Conservation (phyloP, 2,113 vertebrate genomes). For the Microcebus griseorufus region DNA sequence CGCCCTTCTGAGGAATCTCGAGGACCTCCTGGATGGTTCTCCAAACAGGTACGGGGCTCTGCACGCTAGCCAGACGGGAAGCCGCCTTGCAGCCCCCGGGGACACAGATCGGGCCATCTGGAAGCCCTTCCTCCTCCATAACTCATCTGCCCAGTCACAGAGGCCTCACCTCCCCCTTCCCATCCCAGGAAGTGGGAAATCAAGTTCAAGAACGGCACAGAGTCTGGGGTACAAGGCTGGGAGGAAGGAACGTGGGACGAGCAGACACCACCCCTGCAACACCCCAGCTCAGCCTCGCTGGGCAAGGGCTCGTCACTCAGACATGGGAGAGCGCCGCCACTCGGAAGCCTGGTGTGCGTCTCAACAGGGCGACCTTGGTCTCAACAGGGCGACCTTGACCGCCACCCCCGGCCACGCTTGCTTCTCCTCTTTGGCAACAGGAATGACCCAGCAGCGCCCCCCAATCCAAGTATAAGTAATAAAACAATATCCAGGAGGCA, state of each 20-base stretch:
- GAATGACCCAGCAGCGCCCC: not conserved
- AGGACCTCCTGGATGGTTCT: not conserved
- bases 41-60: not conserved
- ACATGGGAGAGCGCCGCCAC: rapidly evolving
- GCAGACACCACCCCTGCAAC: not conserved
- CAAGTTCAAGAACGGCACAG: not conserved
- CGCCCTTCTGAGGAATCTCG: not conserved
- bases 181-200: not conserved
- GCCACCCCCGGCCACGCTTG: not conserved
- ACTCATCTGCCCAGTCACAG: not conserved
- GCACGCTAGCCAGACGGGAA: too few species aligned
- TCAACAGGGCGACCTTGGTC: too few species aligned
- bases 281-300: not conserved
- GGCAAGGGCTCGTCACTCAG: not conserved
- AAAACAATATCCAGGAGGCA: not conserved
- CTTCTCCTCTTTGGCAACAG: not conserved
- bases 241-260: rapidly evolving
- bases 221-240: not conserved
- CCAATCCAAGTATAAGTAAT: rapidly evolving
- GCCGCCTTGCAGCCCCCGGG: not conserved
- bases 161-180: not conserved
- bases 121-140: not conserved
- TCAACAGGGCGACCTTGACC: too few species aligned
- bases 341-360: not conserved
- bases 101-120: not conserved